phyloP scores from a whole-genome alignment of 2,888 invertebrate species.

The Xestobium rufovillosum region DNA sequence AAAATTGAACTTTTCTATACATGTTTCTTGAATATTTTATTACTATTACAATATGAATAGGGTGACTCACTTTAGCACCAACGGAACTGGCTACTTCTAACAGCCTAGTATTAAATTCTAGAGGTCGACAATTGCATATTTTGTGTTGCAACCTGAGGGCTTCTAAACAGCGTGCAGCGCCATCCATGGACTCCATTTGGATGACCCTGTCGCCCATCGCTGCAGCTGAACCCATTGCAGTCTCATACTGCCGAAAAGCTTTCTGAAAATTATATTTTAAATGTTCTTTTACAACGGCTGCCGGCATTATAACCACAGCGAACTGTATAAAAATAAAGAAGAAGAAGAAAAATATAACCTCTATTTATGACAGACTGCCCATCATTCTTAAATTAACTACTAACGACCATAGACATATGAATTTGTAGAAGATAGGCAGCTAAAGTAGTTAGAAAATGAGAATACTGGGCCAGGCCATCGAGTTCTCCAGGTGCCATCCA shows the following conservation, averaged over 20 bases:
- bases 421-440: too few relatives aligned
- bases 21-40: slow-evolving; percentile 1
- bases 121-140: slow-evolving; percentile 79
- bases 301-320: too few relatives aligned
- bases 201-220: slow-evolving; percentile 75
- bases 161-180: slow-evolving; percentile 74
- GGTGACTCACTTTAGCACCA: slow-evolving; percentile 65
- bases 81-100: slow-evolving; percentile 78
- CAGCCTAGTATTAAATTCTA: slow-evolving; percentile 77
- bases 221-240: slow-evolving; percentile 74
- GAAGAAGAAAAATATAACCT: too few relatives aligned
- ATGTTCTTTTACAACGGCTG: neutral
- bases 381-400: too few relatives aligned
- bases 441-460: too few relatives aligned
- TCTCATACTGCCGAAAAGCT: slow-evolving; percentile 75
- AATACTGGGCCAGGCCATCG: too few relatives aligned
- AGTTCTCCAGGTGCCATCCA: too few relatives aligned
- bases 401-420: too few relatives aligned
- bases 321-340: too few relatives aligned
- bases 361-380: too few relatives aligned
- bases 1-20: slow-evolving; percentile 5
- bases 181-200: slow-evolving; percentile 88
- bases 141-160: slow-evolving; percentile 69
- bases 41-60: slow-evolving; percentile 5
- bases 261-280: slow-evolving; percentile 45